These are phyloP conservation scores for Bembecia ichneumoniformis DNA, from an alignment of 2,888 invertebrate species.

Conservation along the genomic window DNA sequence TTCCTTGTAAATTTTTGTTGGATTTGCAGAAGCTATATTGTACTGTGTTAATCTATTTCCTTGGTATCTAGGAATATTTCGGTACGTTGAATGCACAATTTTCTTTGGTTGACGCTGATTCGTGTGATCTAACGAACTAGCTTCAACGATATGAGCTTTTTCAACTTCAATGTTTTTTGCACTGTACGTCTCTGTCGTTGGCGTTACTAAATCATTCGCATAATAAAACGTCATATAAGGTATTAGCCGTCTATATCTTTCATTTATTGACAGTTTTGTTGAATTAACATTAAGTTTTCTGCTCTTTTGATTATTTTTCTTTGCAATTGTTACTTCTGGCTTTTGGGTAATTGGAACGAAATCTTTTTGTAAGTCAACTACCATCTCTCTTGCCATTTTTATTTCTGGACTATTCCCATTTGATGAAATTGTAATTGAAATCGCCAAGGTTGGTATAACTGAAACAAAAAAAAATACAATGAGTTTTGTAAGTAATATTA, in stretches of 20 bases:
- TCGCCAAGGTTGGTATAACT: constrained; percentile 46
- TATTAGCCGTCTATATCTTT: constrained; percentile 82
- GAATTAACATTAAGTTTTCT: constrained; percentile 26
- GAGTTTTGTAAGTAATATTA: neutral
- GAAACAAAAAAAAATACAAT: constrained; percentile 36
- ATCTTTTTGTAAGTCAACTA: constrained; percentile 41
- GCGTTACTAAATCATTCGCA: constrained; percentile 70
- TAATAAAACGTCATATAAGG: constrained; percentile 88
- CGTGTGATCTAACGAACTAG: constrained; percentile 24
- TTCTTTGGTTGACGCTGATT: constrained; percentile 45
- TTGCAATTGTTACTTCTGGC: constrained; percentile 19
- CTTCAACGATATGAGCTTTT: constrained; percentile 53
- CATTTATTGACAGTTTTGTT: constrained; percentile 65
- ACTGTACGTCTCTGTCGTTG: constrained; percentile 37
- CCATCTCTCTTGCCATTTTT: constrained; percentile 55
- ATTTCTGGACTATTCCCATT: constrained; percentile 66
- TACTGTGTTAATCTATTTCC: constrained; percentile 61
- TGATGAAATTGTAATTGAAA: constrained; percentile 58
- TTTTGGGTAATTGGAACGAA: constrained; percentile 33
- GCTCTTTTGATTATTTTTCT: constrained; percentile 26
- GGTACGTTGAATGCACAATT: constrained; percentile 34
- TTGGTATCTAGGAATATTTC: constrained; percentile 60
- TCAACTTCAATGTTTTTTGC: constrained; percentile 48
- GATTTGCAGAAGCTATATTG: constrained; percentile 61
- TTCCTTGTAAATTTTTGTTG: constrained; percentile 53